Conservation (phyloP, 1,140 invertebrate species). For the Drosophila dunni region DNA sequence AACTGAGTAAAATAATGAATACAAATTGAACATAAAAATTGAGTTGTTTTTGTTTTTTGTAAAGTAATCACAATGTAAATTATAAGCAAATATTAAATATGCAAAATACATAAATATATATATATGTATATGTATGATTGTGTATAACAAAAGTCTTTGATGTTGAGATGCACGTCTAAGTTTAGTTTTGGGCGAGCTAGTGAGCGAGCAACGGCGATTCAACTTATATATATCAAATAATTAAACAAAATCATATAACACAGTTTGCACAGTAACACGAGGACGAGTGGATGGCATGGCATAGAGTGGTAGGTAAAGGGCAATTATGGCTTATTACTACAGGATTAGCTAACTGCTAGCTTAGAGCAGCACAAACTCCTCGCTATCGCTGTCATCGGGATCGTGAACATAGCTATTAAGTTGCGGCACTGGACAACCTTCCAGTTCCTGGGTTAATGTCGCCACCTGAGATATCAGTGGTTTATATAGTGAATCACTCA, state of each 20-base stretch:
- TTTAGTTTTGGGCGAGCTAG: conserved; percentile 60
- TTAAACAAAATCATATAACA: conserved; percentile 60
- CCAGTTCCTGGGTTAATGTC: conserved; percentile 85
- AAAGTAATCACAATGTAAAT: conserved; percentile 39
- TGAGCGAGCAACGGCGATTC: conserved; percentile 59
- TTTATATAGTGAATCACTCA: conserved; percentile 85
- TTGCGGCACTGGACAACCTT: conserved; percentile 48
- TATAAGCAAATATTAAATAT: conserved; percentile 25
- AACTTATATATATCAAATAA: conserved; percentile 31
- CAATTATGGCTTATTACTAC: conserved; percentile 26
- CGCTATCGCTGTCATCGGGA: conserved; percentile 89
- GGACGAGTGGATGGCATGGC: conserved; percentile 7
- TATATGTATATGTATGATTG: conserved; percentile 50
- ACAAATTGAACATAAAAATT: conserved; percentile 27
- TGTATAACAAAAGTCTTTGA: conserved; percentile 74
- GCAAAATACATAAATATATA: conserved; percentile 63
- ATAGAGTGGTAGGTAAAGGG: neutral
- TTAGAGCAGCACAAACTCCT: conserved; percentile 89
- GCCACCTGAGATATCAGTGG: conserved; percentile 86
- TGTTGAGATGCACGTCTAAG: conserved; percentile 67
- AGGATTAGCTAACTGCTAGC: neutral
- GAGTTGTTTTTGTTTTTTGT: conserved; percentile 1
- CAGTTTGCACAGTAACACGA: conserved; percentile 55
- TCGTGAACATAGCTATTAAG: conserved; percentile 85
- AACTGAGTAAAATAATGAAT: conserved; percentile 19